phyloP scores from a whole-genome alignment of 2,113 vertebrate genomes.

The Agelaius tricolor region DNA sequence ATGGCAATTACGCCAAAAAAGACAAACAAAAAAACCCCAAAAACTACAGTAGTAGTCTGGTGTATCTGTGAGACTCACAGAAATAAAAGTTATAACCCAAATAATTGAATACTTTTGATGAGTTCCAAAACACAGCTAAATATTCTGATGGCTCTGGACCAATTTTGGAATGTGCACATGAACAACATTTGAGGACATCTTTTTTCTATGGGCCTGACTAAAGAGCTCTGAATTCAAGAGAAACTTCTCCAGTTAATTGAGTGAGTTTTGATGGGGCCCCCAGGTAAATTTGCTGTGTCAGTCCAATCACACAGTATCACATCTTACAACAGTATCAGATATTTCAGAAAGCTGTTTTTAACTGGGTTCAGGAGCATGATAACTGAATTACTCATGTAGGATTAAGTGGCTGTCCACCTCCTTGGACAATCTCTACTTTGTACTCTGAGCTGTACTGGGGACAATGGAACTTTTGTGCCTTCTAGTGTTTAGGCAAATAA shows the following conservation, averaged over 20 bases:
- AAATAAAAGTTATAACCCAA: neutral
- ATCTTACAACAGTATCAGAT: neutral
- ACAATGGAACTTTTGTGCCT: neutral
- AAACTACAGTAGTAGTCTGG: neutral
- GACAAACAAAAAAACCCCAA: neutral
- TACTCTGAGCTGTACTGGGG: accelerated
- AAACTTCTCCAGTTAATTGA: neutral
- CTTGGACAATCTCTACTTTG: neutral
- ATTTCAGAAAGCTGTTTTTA: neutral
- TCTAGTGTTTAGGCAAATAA: neutral
- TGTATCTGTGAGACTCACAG: neutral
- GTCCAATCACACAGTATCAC: neutral
- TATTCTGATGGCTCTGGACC: neutral
- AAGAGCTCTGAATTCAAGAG: neutral
- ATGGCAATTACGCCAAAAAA: neutral
- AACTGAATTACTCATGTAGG: neutral
- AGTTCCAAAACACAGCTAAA: neutral
- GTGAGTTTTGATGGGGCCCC: neutral
- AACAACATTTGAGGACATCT: neutral
- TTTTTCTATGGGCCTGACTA: neutral
- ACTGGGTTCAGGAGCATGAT: neutral
- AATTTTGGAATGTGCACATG: neutral
- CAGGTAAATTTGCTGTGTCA: neutral
- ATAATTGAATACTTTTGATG: neutral
- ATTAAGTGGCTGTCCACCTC: neutral